Conservation (phyloP, 2,888 invertebrate genomes). For the Pelosia muscerda region DNA sequence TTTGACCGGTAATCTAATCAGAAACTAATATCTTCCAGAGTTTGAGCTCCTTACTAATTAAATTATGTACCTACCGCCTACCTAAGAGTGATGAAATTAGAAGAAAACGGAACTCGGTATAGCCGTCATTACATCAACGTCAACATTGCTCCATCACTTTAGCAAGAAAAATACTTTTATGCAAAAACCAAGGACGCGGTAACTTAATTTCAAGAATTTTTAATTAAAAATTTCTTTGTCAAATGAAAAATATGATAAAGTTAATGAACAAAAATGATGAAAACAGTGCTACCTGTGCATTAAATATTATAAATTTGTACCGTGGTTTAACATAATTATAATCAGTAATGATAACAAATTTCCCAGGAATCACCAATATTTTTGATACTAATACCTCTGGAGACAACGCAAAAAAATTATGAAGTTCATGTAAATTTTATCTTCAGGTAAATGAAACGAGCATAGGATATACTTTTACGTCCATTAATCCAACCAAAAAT, state of each 20-base stretch:
- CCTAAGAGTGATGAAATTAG: constrained; percentile 11
- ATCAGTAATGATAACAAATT: too few species aligned
- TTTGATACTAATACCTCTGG: too few species aligned
- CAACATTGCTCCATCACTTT: neutral
- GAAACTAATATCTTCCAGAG: constrained; percentile 30
- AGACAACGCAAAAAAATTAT: too few species aligned
- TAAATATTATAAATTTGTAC: neutral
- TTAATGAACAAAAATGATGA: constrained; percentile 24
- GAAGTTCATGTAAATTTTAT: too few species aligned
- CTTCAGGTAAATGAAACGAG: too few species aligned
- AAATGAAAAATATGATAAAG: constrained; percentile 21
- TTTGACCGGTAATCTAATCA: constrained; percentile 12
- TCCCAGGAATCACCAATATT: too few species aligned
- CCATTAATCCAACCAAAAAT: too few species aligned
- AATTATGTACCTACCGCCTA: constrained; percentile 15
- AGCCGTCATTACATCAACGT: constrained; percentile 17
- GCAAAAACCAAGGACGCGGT: constrained; percentile 18
- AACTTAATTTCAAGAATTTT: constrained; percentile 30
- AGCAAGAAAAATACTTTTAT: constrained; percentile 11
- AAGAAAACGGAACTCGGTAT: constrained; percentile 19
- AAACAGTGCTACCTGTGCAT: neutral
- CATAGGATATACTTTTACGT: too few species aligned
- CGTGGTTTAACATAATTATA: too few species aligned
- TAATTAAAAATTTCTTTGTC: constrained; percentile 26
- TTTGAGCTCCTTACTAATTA: constrained; percentile 26